Conservation (phyloP, 1,140 invertebrate genomes). For the Tachypleus tridentatus region DNA sequence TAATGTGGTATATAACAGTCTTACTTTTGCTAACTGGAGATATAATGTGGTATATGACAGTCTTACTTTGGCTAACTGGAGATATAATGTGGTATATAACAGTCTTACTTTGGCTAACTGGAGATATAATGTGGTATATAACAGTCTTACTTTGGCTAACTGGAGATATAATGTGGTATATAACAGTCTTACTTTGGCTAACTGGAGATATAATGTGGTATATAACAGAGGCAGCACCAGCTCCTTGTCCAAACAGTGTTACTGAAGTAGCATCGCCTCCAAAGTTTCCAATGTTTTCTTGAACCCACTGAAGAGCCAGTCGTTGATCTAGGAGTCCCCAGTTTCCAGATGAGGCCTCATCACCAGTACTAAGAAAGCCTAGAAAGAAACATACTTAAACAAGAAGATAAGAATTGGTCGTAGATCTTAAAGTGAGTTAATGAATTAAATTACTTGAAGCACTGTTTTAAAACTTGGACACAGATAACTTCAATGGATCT, state of each 20-base stretch:
- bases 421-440: not conserved
- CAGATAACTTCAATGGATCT: too few relatives aligned
- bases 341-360: slow-evolving; percentile 28
- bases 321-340: slow-evolving; percentile 44
- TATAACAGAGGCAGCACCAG: slow-evolving; percentile 44
- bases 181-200: slow-evolving; percentile 36
- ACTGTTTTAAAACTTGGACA: too few relatives aligned
- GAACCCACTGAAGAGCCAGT: slow-evolving; percentile 40
- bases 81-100: too few relatives aligned
- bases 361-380: slow-evolving; percentile 31
- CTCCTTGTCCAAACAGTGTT: slow-evolving; percentile 49
- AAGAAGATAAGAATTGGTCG: not conserved
- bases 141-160: not conserved
- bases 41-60: too few relatives aligned
- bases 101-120: too few relatives aligned
- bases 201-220: slow-evolving; percentile 43
- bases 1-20: too few relatives aligned
- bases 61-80: too few relatives aligned
- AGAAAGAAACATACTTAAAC: not conserved
- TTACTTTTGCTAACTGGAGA: too few relatives aligned
- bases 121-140: too few relatives aligned
- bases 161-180: not conserved
- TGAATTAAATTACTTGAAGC: not conserved
- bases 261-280: slow-evolving; percentile 43
- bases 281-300: slow-evolving; percentile 41